Percentiles rank a stretch among this genome's conserved stretches.
Evolutionary conservation across 2,113 vertebrate genomes (phyloP).

Genomic region (Cygnus atratus): DNA sequence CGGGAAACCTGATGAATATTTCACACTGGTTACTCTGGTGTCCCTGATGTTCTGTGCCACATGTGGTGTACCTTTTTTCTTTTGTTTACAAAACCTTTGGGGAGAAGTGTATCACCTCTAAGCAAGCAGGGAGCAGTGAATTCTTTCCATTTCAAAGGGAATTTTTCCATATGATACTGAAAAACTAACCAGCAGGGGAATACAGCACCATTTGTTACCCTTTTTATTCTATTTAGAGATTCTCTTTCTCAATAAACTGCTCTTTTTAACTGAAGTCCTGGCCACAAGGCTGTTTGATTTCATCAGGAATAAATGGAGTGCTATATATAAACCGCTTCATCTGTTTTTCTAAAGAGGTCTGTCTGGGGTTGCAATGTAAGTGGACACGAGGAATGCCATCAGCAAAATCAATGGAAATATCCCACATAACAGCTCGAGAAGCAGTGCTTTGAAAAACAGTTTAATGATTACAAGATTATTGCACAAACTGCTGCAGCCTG

Average conservation of each 20-base stretch:
- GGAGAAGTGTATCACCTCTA: not conserved
- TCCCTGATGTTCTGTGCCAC: not conserved
- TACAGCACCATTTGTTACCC: not conserved
- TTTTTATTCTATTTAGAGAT: not conserved
- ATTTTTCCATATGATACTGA: not conserved
- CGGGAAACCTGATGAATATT: not conserved
- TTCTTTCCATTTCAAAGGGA: not conserved
- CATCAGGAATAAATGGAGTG: conserved; percentile 18
- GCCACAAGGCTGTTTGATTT: conserved; percentile 20
- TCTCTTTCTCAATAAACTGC: not conserved
- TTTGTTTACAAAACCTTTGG: not conserved
- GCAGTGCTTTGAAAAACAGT: conserved; percentile 35
- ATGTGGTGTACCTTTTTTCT: not conserved
- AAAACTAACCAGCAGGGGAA: not conserved
- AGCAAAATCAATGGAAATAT: conserved; percentile 56
- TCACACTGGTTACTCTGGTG: not conserved
- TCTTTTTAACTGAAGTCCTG: conserved; percentile 21
- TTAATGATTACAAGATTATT: conserved; percentile 35
- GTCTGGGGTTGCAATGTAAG: conserved; percentile 35
- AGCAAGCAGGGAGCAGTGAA: not conserved
- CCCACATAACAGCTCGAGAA: conserved; percentile 14
- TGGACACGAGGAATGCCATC: not conserved
- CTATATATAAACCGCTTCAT: conserved; percentile 27
- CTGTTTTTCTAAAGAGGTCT: conserved; percentile 36
- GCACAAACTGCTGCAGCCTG: not conserved